Percentiles rank a stretch among this genome's conserved stretches.
phyloP scores from a whole-genome alignment of 2,113 vertebrate genomes.

The Saccopteryx leptura region DNA sequence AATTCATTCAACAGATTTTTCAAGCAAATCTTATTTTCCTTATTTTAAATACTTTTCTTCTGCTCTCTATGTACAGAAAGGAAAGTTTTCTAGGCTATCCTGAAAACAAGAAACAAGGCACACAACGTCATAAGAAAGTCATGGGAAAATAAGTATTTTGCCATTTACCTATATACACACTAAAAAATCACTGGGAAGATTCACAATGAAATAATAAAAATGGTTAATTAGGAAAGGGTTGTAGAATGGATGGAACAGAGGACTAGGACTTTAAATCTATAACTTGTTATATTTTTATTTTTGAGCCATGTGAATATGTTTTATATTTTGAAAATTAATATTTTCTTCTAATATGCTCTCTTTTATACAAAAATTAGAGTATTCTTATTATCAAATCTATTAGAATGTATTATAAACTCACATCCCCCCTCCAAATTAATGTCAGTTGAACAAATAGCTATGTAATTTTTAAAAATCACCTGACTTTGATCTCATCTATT shows the following conservation, averaged over 20 bases:
- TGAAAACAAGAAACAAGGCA: constrained; percentile 31
- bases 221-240: neutral
- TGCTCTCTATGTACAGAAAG: neutral
- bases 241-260: neutral
- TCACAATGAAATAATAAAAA: constrained; percentile 27
- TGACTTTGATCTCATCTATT: neutral
- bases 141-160: neutral
- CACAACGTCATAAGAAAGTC: neutral
- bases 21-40: neutral
- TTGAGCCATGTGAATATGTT: neutral
- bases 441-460: neutral
- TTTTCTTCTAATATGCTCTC: constrained; percentile 18
- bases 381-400: neutral
- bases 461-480: neutral
- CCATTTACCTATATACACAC: neutral
- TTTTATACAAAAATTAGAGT: constrained; percentile 10
- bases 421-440: neutral
- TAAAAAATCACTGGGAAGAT: neutral
- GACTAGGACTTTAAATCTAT: neutral
- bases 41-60: constrained; percentile 16
- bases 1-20: neutral
- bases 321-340: constrained; percentile 40
- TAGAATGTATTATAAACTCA: constrained; percentile 9
- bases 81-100: neutral
- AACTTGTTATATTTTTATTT: neutral